Conservation (phyloP, 1,140 invertebrate genomes). For the Pseudoatta argentina region DNA sequence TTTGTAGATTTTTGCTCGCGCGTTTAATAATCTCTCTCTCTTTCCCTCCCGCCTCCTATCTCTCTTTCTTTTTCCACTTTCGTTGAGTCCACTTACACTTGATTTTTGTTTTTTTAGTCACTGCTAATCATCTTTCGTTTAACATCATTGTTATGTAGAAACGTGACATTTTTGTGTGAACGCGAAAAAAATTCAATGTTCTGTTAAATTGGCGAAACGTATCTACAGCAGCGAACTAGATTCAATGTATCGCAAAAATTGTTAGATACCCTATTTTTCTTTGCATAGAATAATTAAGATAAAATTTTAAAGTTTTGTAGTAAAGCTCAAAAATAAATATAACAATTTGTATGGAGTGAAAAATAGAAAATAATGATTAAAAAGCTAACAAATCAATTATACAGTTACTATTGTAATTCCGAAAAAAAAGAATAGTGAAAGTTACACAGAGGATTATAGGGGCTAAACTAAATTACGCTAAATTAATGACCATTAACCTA, state of each 20-base stretch:
- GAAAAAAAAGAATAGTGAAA: neutral
- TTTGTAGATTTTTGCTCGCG: slow-evolving; percentile 9
- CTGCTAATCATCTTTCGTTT: slow-evolving; percentile 37
- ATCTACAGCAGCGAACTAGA: neutral
- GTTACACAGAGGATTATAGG: neutral
- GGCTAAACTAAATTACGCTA: slow-evolving; percentile 24
- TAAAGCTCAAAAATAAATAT: neutral
- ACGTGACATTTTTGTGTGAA: slow-evolving; percentile 14
- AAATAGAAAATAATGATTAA: neutral
- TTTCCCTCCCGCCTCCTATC: neutral
- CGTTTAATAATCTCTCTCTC: neutral
- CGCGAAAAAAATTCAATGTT: neutral
- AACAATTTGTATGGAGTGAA: neutral
- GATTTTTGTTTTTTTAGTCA: slow-evolving; percentile 1
- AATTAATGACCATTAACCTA: slow-evolving; percentile 56
- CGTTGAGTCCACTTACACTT: neutral
- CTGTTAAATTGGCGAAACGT: slow-evolving; percentile 11
- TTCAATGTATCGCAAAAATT: neutral
- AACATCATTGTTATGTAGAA: neutral
- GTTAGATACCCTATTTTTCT: neutral
- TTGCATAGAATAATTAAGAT: neutral
- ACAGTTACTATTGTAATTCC: neutral
- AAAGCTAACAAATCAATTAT: neutral
- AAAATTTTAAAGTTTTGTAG: neutral
- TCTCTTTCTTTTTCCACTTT: neutral